Percentiles rank a stretch among this genome's conserved stretches.
Conservation (phyloP, 2,888 invertebrate species). For the Archaeoteleia sp. region DNA sequence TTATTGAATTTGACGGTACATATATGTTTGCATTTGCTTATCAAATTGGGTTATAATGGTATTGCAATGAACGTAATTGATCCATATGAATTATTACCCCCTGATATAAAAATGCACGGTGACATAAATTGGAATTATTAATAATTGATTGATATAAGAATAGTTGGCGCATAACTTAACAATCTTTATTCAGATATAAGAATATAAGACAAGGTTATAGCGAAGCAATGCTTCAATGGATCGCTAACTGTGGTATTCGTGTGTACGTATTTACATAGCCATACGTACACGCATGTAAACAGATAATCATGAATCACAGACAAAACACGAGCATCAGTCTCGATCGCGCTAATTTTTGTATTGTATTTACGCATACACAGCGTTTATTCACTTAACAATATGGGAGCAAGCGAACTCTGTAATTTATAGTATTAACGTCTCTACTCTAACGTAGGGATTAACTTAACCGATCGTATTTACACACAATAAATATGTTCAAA, state of each 20-base stretch:
- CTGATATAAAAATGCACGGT: too few species aligned
- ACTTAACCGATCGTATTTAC: slow-evolving; percentile 67
- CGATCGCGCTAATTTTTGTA: slow-evolving; percentile 46
- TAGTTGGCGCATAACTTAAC: slow-evolving; percentile 15
- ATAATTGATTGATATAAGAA: slow-evolving; percentile 5
- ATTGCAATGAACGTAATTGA: not conserved
- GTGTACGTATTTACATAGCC: slow-evolving; percentile 15
- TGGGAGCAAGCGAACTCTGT: slow-evolving; percentile 49
- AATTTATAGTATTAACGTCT: slow-evolving; percentile 26
- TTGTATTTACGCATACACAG: slow-evolving; percentile 34
- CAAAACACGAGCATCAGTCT: slow-evolving; percentile 64
- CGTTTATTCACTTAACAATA: slow-evolving; percentile 32
- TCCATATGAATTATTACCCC: too few species aligned
- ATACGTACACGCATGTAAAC: slow-evolving; percentile 57
- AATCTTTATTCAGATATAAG: slow-evolving; percentile 25
- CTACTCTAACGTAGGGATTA: slow-evolving; percentile 32
- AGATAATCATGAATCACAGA: slow-evolving; percentile 72
- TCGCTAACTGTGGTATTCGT: slow-evolving; percentile 18
- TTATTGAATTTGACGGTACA: slow-evolving; percentile 23
- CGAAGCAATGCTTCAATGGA: slow-evolving; percentile 20
- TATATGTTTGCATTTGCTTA: too few species aligned
- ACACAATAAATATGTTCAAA: slow-evolving; percentile 68
- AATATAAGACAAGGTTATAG: slow-evolving; percentile 29
- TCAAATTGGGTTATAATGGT: too few species aligned
- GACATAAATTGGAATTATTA: slow-evolving; percentile 8